Conservation (phyloP, 2,113 vertebrate species). For the Natator depressus region DNA sequence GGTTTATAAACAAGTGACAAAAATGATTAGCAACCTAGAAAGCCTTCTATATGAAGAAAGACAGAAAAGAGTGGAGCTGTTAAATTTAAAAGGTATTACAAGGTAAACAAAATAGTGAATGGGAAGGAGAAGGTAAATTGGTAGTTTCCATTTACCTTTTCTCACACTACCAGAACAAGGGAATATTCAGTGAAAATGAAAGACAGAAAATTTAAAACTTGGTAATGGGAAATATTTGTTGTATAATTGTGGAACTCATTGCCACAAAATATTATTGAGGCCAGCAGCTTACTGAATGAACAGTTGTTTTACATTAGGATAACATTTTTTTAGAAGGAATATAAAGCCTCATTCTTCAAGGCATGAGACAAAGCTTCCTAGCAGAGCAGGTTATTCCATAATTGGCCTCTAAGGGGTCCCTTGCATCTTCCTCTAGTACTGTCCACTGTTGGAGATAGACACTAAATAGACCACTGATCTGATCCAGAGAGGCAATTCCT, state of each 20-base stretch:
- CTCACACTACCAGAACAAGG: background rate
- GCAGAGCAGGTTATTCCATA: background rate
- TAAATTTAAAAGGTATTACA: background rate
- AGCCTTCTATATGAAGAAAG: background rate
- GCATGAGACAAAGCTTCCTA: background rate
- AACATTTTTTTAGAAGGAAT: background rate
- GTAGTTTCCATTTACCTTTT: background rate
- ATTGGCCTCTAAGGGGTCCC: background rate
- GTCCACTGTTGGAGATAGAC: fast-evolving
- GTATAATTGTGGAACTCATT: background rate
- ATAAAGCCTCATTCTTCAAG: background rate
- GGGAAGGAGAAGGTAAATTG: background rate
- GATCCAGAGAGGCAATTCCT: fast-evolving
- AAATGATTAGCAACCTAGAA: background rate
- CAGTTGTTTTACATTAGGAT: background rate
- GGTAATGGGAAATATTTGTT: background rate
- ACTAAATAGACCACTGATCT: fast-evolving
- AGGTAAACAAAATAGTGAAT: background rate
- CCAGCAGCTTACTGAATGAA: background rate
- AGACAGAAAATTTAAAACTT: background rate
- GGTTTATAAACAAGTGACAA: background rate
- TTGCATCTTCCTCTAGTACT: background rate
- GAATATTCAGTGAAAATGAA: background rate
- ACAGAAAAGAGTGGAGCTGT: background rate
- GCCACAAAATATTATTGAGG: background rate